Base-by-base conservation (phyloP, 1,140 invertebrate species). In the Drosophila murphyi region DNA sequence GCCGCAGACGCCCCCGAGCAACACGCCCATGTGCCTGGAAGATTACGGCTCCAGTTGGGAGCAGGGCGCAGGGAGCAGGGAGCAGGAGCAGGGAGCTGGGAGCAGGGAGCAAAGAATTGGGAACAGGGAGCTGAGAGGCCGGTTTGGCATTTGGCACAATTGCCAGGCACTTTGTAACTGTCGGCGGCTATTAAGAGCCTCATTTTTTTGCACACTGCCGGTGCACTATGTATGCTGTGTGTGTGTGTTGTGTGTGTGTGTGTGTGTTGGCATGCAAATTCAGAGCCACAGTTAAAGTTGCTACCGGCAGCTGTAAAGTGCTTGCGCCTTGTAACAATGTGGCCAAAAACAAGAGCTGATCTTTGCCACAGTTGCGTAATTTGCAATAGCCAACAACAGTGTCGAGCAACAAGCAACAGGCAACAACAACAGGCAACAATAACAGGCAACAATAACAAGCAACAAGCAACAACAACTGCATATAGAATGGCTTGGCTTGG, bases 81-180 rank as follows among this genome's bases (percentile, higher is more conserved):
- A 47, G 65, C 10, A 59, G 52, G 4, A 3, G n/a, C n/a, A n/a
- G n/a, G n/a, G n/a, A 34, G 28, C n/a, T 37, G 48, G 34, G 35
- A 43, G 64, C 43, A 28, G 43, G 41, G 29, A 65, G 20, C 20
- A 20, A 20, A 20, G 20, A 34, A 34, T 12, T 37, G 48, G 34
- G 35, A 43, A 61, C 43, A 28, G 43, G 41, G 29, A 65, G 51
- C 56, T 43, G 48, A 29, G 8, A 31, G n/a, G 8, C 20, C 5
- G 47, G 35, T 12, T 60, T 64, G 85, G 77, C 72, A 78, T 88
- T 79, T 72, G 81, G 63, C 78, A 85, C 90, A 91, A 91, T 91
- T 88, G 90, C 74, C 80, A 75, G 82, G 87, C 90, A 91, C 90
- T 91, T 91, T 91, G 90, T 91, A 91, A 91, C 90, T 91, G 90